phyloP scores from a whole-genome alignment of 2,797 vertebrate species.

The Monodelphis domestica region DNA sequence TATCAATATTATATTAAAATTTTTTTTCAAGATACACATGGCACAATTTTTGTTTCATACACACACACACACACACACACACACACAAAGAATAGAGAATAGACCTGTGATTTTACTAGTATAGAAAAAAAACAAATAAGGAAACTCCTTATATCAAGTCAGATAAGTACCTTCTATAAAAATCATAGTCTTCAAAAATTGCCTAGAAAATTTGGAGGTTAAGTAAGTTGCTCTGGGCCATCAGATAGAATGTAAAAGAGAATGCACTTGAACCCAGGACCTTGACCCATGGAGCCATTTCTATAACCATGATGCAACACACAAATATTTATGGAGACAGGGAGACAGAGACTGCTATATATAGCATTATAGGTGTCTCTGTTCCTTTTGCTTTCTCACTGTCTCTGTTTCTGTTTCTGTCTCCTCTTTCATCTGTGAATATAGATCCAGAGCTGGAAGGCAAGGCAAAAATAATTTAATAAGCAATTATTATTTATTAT shows the following conservation, averaged over 20 bases:
- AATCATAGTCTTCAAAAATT: background rate
- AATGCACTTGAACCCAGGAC: background rate
- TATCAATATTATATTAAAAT: slow-evolving; percentile 47
- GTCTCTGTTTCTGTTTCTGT: background rate
- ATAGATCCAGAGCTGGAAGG: background rate
- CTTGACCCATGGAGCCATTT: background rate
- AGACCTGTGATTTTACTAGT: background rate
- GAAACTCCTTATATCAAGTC: background rate
- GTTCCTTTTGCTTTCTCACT: background rate
- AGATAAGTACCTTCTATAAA: background rate
- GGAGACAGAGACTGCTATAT: background rate
- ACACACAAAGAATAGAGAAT: background rate
- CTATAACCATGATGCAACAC: background rate
- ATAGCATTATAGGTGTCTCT: background rate
- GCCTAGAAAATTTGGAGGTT: background rate
- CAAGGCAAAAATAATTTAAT: background rate
- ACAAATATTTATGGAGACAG: background rate
- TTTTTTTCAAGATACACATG: slow-evolving; percentile 12
- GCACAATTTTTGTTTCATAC: background rate
- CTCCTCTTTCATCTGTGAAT: background rate
- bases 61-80: too few species aligned
- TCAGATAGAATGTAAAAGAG: background rate
- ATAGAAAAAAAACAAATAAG: background rate
- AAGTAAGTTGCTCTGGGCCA: background rate
- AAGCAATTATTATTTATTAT: background rate